These are phyloP conservation scores for Phymatocera aterrima DNA, from an alignment of 2,888 invertebrate genomes.

Conservation along the genomic window DNA sequence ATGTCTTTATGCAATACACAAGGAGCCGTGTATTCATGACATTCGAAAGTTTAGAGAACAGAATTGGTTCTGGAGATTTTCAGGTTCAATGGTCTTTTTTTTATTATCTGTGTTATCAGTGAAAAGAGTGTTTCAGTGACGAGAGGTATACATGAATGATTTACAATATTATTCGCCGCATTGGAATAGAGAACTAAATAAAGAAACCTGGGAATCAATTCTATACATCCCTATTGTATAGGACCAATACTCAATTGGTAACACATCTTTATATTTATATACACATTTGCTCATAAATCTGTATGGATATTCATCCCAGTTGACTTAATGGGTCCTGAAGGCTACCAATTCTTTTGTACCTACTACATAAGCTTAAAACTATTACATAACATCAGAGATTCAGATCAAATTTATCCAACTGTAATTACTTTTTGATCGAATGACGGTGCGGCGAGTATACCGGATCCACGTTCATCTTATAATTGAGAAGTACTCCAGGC, in stretches of 20 bases:
- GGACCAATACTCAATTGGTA: background rate
- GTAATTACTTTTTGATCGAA: constrained; percentile 17
- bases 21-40: background rate
- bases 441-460: constrained; percentile 47
- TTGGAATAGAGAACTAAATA: background rate
- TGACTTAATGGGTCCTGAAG: too few relatives aligned
- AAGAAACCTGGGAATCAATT: background rate
- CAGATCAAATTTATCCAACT: background rate
- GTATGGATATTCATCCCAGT: background rate
- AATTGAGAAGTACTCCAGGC: constrained; percentile 60
- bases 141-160: background rate
- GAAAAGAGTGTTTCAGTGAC: background rate
- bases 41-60: background rate
- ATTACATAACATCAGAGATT: too few relatives aligned
- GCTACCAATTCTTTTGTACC: background rate
- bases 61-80: background rate
- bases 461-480: constrained; percentile 57
- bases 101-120: constrained; percentile 4
- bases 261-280: background rate
- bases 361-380: background rate
- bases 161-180: background rate
- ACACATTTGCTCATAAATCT: too few relatives aligned
- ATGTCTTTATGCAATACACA: background rate
- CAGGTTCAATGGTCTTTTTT: background rate
- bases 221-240: background rate